Conservation (phyloP, 2,113 vertebrate species). For the Anthoscopus minutus region DNA sequence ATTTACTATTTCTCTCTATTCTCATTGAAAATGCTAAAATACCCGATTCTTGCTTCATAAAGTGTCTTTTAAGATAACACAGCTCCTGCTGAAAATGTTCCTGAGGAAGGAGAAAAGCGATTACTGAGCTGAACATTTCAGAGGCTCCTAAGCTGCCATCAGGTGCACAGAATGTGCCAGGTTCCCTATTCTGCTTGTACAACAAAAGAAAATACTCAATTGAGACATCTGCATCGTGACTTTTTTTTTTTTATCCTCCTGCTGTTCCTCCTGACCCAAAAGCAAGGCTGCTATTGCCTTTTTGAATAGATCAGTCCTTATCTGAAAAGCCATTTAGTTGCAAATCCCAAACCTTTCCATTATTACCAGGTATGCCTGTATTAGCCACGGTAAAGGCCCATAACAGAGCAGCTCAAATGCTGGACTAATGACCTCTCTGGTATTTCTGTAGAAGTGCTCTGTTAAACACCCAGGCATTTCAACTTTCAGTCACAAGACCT, state of each 20-base stretch:
- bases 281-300: background rate
- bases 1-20: background rate
- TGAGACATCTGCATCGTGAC: background rate
- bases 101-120: background rate
- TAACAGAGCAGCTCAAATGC: background rate
- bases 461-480: slow-evolving; percentile 50
- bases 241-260: background rate
- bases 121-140: slow-evolving; percentile 17
- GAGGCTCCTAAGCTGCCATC: background rate
- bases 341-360: slow-evolving; percentile 26
- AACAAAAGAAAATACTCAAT: background rate
- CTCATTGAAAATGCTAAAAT: background rate
- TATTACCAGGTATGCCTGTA: background rate
- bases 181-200: background rate
- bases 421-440: slow-evolving; percentile 23
- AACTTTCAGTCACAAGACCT: slow-evolving; percentile 41
- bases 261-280: background rate
- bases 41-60: background rate
- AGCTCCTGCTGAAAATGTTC: background rate
- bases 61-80: background rate
- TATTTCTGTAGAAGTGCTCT: slow-evolving; percentile 18
- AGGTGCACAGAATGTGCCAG: background rate
- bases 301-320: background rate
- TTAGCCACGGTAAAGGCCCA: background rate
- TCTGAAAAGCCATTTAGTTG: slow-evolving; percentile 23